Conservation (phyloP, 1,140 invertebrate genomes). For the Zaprionus lachaisei region DNA sequence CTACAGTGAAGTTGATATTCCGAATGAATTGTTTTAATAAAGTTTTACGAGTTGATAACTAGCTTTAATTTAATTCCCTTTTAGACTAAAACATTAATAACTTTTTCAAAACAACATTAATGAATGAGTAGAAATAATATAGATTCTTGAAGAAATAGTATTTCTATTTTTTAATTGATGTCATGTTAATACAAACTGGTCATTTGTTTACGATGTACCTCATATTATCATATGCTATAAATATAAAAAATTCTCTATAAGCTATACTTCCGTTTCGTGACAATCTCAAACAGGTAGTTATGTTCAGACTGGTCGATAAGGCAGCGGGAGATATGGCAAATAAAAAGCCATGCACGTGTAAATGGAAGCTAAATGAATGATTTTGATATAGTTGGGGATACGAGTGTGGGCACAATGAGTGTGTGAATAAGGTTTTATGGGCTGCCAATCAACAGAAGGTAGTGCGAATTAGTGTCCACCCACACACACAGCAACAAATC, state of each 20-base stretch:
- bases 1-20: no score
- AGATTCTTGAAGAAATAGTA: no score
- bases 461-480: conserved; percentile 55
- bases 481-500: conserved; percentile 16
- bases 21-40: no score
- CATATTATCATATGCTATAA: not conserved
- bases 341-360: conserved; percentile 11
- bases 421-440: conserved; percentile 49
- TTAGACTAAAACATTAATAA: no score
- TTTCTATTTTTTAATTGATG: not conserved
- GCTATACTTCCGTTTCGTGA: conserved; percentile 19
- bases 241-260: conserved; percentile 12
- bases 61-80: no score
- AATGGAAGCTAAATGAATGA: conserved; percentile 20
- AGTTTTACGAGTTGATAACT: no score
- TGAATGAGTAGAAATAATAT: no score
- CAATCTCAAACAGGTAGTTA: conserved; percentile 26
- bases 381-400: not conserved
- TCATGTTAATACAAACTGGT: not conserved
- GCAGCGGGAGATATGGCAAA: not conserved
- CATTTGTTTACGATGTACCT: not conserved
- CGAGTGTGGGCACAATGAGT: not conserved
- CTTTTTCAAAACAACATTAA: no score
- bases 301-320: conserved; percentile 25
- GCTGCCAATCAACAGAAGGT: conserved; percentile 64